Evolutionary conservation across 1,140 invertebrate species (phyloP).

Genomic region (Trichoplusia ni): DNA sequence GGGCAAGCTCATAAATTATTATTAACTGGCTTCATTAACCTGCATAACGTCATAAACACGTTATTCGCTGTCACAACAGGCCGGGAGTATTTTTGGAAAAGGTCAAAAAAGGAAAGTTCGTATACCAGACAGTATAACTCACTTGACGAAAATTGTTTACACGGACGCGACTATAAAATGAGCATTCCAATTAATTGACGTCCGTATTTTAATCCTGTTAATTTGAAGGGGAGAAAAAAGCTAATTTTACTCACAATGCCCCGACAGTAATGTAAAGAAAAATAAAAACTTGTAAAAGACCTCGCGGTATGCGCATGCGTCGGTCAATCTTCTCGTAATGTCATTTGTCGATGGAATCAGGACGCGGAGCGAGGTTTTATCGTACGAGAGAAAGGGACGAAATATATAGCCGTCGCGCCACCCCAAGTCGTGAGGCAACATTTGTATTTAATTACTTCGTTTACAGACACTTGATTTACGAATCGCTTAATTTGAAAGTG

Average conservation of each 20-base stretch:
- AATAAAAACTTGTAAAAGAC: constrained; percentile 32
- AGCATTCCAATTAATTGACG: constrained; percentile 32
- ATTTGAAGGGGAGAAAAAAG: constrained; percentile 46
- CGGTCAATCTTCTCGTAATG: constrained; percentile 48
- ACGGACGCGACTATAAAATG: constrained; percentile 21
- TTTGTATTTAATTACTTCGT: constrained; percentile 64
- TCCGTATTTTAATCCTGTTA: constrained; percentile 28
- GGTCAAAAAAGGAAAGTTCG: constrained; percentile 66
- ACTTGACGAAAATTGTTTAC: constrained; percentile 45
- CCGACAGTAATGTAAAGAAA: constrained; percentile 22
- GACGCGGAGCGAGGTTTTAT: constrained; percentile 17
- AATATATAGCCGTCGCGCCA: constrained; percentile 32
- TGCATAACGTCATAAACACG: constrained; percentile 36
- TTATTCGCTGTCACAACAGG: constrained; percentile 24
- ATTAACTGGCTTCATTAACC: constrained; percentile 34
- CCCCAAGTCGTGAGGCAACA: constrained; percentile 39
- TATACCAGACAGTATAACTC: constrained; percentile 1
- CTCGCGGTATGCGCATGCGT: constrained; percentile 25
- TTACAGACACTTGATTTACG: constrained; percentile 62
- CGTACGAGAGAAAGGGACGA: constrained; percentile 23
- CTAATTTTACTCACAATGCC: constrained; percentile 39
- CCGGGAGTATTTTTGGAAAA: constrained; percentile 44
- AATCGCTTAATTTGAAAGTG: constrained; percentile 63
- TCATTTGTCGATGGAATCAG: constrained; percentile 50
- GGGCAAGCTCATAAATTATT: constrained; percentile 29